Base-by-base conservation (phyloP, 2,113 vertebrate species). In the Lepus americanus region DNA sequence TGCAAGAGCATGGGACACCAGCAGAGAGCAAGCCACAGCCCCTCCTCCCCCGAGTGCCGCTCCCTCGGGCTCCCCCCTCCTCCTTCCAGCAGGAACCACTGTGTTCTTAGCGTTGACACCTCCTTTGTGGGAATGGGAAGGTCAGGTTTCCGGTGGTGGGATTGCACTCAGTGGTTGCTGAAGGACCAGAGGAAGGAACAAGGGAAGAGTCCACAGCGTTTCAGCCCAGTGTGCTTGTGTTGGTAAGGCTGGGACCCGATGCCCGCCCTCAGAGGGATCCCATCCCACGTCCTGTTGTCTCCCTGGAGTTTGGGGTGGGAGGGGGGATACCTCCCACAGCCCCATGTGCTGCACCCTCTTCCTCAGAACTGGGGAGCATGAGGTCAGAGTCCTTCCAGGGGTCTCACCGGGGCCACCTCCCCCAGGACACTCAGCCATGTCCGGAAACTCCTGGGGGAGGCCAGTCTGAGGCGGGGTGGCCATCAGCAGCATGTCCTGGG, bases 311-410 rank as follows among this genome's bases (percentile, higher is more conserved):
- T 3, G 1, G 9, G 84, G 33, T 11, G 5, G 5, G 4, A 1
- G 9, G 84, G 33, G 14, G 6, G 6, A 3, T 6, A 13, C n/a
- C 25, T 25, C 29, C 49, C 23, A 27, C 12, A n/a, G n/a, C 13
- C 7, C 39, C 4, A 0, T 10, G 9, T 13, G 36, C 5, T 19
- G 9, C 25, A 6, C n/a, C n/a, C 3, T 10, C 39, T 59, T 39
- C 80, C 61, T 79, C 4, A 4, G 29, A 67, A 16, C 73, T 23
- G 14, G 20, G 20, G 9, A 36, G 11, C 20, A 13, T 29, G 14
- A 10, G 5, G 5, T 87, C 51, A 31, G 39, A 29, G 63, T 70
- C 51, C 51, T 67, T 23, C 66, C 27, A 25, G 7, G 3, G 11
- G 33, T 86, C 51, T 89, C 81, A 36, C 5, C 25, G 0, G 13